phyloP scores from a whole-genome alignment of 23 tunicate species.

The Halocynthia aurantium region DNA sequence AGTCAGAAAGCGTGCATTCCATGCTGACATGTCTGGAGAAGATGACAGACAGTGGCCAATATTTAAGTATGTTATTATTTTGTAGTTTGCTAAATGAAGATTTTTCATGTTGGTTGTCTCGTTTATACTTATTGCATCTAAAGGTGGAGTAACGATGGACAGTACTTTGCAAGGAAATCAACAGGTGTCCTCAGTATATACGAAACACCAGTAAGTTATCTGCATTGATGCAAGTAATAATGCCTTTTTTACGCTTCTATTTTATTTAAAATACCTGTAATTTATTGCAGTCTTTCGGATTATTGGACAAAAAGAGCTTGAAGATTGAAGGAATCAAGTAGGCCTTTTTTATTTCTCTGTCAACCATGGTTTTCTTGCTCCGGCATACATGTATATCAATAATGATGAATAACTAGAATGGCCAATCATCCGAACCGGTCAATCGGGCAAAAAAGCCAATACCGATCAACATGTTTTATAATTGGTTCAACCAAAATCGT shows the following conservation, averaged over 20 bases:
- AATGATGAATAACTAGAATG: too few species aligned
- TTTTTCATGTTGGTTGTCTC: background rate
- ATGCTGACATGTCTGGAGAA: slow-evolving; percentile 70
- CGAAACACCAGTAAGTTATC: slow-evolving; percentile 87
- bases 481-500: too few species aligned
- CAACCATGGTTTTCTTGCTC: too few species aligned
- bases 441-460: too few species aligned
- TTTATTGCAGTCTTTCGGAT: slow-evolving; percentile 66
- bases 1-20: slow-evolving; percentile 59
- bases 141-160: slow-evolving; percentile 91
- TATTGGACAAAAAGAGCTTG: slow-evolving; percentile 85
- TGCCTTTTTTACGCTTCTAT: too few species aligned
- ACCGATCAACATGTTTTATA: too few species aligned
- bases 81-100: background rate
- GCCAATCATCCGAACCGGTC: too few species aligned
- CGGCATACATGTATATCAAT: too few species aligned
- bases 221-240: background rate
- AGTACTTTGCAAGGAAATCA: slow-evolving; percentile 86
- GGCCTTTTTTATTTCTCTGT: background rate
- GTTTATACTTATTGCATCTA: slow-evolving; percentile 1
- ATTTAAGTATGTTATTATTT: slow-evolving; percentile 53
- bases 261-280: background rate
- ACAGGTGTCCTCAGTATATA: slow-evolving; percentile 78
- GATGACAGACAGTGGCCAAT: slow-evolving; percentile 93
- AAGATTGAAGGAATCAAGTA: slow-evolving; percentile 76